These are phyloP conservation scores for Cremastinae sp. DNA, from an alignment of 2,888 invertebrate species.

Conservation along the genomic window DNA sequence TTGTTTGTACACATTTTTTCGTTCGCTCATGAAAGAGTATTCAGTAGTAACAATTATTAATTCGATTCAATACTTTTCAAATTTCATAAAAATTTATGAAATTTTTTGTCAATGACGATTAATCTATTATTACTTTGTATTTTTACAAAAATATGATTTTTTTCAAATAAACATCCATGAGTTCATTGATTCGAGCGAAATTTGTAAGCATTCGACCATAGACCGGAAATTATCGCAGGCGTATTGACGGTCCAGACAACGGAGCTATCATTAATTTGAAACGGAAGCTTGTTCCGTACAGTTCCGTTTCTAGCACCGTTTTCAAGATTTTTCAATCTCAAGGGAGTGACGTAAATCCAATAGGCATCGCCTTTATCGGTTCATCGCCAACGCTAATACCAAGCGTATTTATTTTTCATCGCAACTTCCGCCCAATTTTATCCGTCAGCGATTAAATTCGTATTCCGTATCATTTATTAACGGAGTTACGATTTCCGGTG, in stretches of 20 bases:
- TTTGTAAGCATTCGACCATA: constrained; percentile 18
- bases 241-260: constrained; percentile 33
- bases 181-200: constrained; percentile 30
- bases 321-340: constrained; percentile 9
- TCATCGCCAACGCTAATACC: constrained; percentile 41
- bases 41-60: too few relatives aligned
- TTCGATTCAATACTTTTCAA: too few relatives aligned
- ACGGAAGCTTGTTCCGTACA: constrained; percentile 24
- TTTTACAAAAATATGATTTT: neutral
- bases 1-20: too few relatives aligned
- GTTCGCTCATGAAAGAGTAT: too few relatives aligned
- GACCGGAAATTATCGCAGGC: constrained; percentile 47
- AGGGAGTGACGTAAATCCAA: constrained; percentile 52
- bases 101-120: too few relatives aligned
- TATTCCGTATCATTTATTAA: constrained; percentile 57
- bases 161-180: neutral
- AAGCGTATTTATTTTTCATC: constrained; percentile 61
- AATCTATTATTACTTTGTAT: neutral
- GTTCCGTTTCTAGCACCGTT: constrained; percentile 39
- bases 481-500: constrained; percentile 70
- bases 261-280: constrained; percentile 30
- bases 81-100: too few relatives aligned
- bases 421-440: constrained; percentile 66
- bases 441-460: constrained; percentile 45
- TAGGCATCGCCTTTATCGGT: constrained; percentile 12